Evolutionary conservation across 2,888 invertebrate species (phyloP).

Genomic region (Melanostoma scalare): DNA sequence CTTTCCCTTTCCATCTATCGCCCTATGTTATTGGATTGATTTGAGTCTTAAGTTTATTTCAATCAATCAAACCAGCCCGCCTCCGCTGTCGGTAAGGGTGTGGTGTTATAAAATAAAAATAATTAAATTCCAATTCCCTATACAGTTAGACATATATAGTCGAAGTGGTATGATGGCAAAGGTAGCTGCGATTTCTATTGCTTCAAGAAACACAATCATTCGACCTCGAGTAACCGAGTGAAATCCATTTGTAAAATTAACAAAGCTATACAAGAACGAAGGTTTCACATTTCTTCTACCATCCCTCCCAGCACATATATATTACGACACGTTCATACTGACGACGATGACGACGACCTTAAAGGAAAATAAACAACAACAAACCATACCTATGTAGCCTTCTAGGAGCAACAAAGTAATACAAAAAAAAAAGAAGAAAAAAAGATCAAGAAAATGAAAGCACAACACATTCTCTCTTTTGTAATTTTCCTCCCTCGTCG

Average conservation of each 20-base stretch:
- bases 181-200: slow-evolving; percentile 38
- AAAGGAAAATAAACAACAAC: slow-evolving; percentile 14
- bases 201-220: slow-evolving; percentile 43
- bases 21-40: slow-evolving; percentile 19
- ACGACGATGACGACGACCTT: neutral
- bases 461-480: slow-evolving; percentile 35
- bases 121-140: slow-evolving; percentile 61
- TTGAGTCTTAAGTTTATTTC: slow-evolving; percentile 37
- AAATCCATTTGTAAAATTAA: slow-evolving; percentile 70
- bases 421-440: slow-evolving; percentile 16
- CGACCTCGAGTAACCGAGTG: slow-evolving; percentile 39
- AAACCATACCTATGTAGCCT: neutral
- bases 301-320: slow-evolving; percentile 15
- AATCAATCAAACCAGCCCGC: slow-evolving; percentile 30
- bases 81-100: neutral
- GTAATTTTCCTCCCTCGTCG: slow-evolving; percentile 47
- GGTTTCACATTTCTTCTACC: neutral
- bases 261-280: slow-evolving; percentile 36
- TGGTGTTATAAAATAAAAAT: slow-evolving; percentile 36
- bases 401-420: neutral
- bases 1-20: neutral
- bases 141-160: slow-evolving; percentile 2
- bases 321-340: slow-evolving; percentile 25
- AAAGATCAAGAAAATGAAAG: slow-evolving; percentile 30
- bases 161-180: neutral